A percentile compares a stretch with the other conserved stretches of the same genome.
phyloP scores from a whole-genome alignment of 1,140 invertebrate species.

The Drosophila nebulosa region DNA sequence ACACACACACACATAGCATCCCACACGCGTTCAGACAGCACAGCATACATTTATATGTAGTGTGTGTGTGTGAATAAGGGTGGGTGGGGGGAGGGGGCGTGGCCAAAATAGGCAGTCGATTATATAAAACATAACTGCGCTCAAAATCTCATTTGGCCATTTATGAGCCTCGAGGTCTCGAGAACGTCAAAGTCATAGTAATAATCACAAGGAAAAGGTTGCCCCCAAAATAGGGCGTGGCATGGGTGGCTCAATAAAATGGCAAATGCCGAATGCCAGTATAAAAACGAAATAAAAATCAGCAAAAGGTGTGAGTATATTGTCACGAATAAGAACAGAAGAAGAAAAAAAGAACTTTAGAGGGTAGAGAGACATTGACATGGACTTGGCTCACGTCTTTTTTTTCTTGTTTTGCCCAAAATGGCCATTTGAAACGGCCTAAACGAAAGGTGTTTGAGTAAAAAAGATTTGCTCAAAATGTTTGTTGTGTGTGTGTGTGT shows the following conservation, averaged over 20 bases:
- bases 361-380: neutral
- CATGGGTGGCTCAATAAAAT: conserved; percentile 65
- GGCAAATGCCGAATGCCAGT: conserved; percentile 62
- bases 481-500: conserved; percentile 45
- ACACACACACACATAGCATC: conserved; percentile 1
- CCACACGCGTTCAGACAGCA: neutral
- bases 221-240: conserved; percentile 46
- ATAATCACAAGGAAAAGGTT: conserved; percentile 68
- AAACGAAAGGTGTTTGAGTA: conserved; percentile 44
- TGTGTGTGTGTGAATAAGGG: conserved; percentile 3
- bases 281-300: conserved; percentile 74
- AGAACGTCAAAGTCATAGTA: conserved; percentile 63
- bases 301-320: conserved; percentile 72
- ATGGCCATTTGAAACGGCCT: conserved; percentile 40
- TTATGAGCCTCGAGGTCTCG: conserved; percentile 47
- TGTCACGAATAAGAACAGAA: conserved; percentile 31
- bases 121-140: conserved; percentile 46
- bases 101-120: conserved; percentile 8
- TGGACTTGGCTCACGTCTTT: neutral
- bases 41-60: neutral
- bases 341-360: neutral
- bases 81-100: conserved; percentile 4
- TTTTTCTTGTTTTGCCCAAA: conserved; percentile 14
- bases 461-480: conserved; percentile 31
- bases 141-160: conserved; percentile 62